Evolutionary conservation across 2,888 invertebrate species (phyloP).

Genomic region (Xestia xanthographa): DNA sequence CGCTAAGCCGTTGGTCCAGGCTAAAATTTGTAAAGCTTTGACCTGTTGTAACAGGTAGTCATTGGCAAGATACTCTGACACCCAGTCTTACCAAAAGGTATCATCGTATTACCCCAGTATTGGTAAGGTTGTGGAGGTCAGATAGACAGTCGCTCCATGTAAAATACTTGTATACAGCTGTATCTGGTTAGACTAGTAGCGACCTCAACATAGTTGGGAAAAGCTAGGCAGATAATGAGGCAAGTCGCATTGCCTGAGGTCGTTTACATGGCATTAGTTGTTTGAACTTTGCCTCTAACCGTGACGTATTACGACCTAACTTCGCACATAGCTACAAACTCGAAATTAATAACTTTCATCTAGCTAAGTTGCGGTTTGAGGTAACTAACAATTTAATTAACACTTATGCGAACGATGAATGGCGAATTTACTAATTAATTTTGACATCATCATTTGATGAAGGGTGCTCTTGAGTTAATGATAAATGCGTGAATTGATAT

Average conservation of each 20-base stretch:
- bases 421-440: not conserved
- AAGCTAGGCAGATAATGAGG: not conserved
- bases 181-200: not conserved
- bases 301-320: constrained; percentile 15
- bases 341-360: constrained; percentile 38
- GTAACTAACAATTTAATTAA: constrained; percentile 43
- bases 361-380: constrained; percentile 25
- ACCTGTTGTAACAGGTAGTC: not conserved
- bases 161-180: too few species aligned
- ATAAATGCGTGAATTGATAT: not conserved
- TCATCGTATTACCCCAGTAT: not conserved
- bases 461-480: not conserved
- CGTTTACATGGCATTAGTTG: not conserved
- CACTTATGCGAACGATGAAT: constrained; percentile 9
- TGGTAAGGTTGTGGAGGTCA: not conserved
- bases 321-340: constrained; percentile 20
- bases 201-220: not conserved
- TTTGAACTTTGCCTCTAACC: constrained; percentile 5
- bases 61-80: not conserved
- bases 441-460: not conserved
- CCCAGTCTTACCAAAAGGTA: not conserved
- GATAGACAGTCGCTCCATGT: not conserved
- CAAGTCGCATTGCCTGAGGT: not conserved
- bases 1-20: not conserved
- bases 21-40: not conserved